A percentile compares a stretch with the other conserved stretches of the same genome.
These are phyloP conservation scores for Smittia aterrima DNA, from an alignment of 2,888 invertebrate species.

Conservation along the genomic window DNA sequence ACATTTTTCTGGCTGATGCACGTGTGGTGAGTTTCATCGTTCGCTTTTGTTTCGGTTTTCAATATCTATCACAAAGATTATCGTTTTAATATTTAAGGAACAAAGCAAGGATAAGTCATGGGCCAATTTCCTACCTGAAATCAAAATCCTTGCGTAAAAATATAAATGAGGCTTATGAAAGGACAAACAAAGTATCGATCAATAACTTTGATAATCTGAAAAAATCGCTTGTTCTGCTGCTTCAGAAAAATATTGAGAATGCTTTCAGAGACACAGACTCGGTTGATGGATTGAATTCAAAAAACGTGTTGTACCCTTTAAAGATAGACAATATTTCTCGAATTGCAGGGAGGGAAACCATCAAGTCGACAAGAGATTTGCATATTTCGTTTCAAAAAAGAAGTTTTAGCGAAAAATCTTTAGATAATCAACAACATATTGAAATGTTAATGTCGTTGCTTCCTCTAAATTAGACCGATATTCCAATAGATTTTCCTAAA, in stretches of 20 bases:
- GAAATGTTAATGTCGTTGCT: too few relatives aligned
- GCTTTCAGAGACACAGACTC: neutral
- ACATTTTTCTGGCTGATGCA: neutral
- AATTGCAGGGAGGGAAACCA: too few relatives aligned
- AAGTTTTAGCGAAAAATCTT: too few relatives aligned
- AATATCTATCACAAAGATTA: neutral
- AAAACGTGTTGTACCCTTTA: neutral
- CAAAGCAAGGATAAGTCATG: neutral
- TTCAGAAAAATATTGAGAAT: neutral
- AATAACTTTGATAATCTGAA: conserved; percentile 28
- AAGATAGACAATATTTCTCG: too few relatives aligned
- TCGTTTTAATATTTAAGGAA: neutral
- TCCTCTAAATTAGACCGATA: too few relatives aligned
- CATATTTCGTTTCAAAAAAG: too few relatives aligned
- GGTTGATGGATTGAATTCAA: neutral
- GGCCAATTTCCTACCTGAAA: conserved; percentile 10
- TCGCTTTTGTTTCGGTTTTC: neutral
- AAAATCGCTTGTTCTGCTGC: neutral
- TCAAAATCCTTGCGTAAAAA: neutral
- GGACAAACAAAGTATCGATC: conserved; percentile 11
- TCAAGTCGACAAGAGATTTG: too few relatives aligned
- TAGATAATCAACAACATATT: too few relatives aligned
- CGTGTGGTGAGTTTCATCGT: neutral
- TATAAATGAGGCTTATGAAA: neutral
- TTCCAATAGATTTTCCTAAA: too few relatives aligned